phyloP scores from a whole-genome alignment of 2,797 vertebrate genomes.

The Muscicapa comitata region DNA sequence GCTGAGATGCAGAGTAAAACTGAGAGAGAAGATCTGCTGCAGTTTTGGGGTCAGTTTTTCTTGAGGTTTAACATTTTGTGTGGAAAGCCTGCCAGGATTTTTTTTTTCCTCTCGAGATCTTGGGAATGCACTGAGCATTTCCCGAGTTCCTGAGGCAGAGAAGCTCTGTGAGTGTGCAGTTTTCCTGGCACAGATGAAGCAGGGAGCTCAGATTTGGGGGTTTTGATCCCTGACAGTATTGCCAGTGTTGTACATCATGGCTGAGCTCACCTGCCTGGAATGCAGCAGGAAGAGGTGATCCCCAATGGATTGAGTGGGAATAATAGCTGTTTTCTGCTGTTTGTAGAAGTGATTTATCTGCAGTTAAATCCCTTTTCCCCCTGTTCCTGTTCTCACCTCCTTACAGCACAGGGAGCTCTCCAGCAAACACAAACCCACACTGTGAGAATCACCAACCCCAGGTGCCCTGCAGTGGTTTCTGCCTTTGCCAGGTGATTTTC shows the following conservation, averaged over 20 bases:
- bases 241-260: accelerated
- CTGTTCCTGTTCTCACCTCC: neutral
- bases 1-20: neutral
- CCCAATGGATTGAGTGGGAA: neutral
- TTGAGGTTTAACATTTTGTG: neutral
- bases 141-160: neutral
- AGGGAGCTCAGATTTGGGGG: neutral
- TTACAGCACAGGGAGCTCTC: neutral
- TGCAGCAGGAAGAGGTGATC: neutral
- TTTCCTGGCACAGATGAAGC: neutral
- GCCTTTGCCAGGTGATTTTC: neutral
- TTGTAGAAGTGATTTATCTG: neutral
- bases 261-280: neutral
- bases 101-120: neutral
- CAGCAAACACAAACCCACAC: neutral
- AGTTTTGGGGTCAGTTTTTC: neutral
- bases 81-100: neutral
- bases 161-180: neutral
- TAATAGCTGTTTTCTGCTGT: neutral
- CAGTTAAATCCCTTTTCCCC: neutral
- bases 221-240: neutral
- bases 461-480: neutral
- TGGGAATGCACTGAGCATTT: neutral
- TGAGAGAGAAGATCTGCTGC: neutral
- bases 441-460: neutral